Evolutionary conservation across 2,888 invertebrate species (phyloP), one percentile per base, ranked within the genome.

Genomic region (Prosopocoilus inquinatus): DNA sequence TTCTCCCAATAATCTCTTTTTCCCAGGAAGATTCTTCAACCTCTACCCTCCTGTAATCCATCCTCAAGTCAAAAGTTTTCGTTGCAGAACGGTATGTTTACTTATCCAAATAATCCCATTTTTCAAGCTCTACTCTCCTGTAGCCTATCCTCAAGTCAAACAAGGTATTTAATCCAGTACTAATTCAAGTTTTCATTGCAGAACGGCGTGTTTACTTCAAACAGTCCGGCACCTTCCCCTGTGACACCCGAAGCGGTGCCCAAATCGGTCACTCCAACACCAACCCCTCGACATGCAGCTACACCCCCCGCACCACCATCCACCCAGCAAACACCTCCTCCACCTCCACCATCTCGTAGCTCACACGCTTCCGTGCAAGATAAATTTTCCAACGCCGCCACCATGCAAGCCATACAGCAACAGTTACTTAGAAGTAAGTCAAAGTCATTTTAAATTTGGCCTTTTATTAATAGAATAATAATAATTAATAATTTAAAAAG

Each of bases 401-500:
- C 90, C 57, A 89, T 92, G 81, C 92, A 92, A 75, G 91, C 90
- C 0, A 75, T 92, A 62, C 91, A 91, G 66, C 91, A 92, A 67
- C 92, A 93, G 76, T 79, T 93, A 64, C 81, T 93, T 51, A 83
- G 92, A 83, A 90, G 91, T 88, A 70, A 66, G 71, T 67, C 33
- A 38, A 57, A 52, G 12, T 35, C 12, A 46, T 15, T 46, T 46
- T 34, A n/a, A n/a, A n/a, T n/a, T n/a, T n/a, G n/a, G n/a, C n/a
- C n/a, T 50, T 35, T 35, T 58, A 39, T 49, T 55, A 33, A 48
- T 13, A 33, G 20, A 50, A 32, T 45, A 33, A n/a, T 2, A 5
- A 15, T 12, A 39, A 50, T 11, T 39, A 11, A 12, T 34, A n/a
- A n/a, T n/a, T n/a, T n/a, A n/a, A n/a, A n/a, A n/a, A n/a, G n/a